Evolutionary conservation across 2,888 invertebrate genomes (phyloP), one percentile per base, ranked within the genome.

Genomic region (Micropterix aruncella): DNA sequence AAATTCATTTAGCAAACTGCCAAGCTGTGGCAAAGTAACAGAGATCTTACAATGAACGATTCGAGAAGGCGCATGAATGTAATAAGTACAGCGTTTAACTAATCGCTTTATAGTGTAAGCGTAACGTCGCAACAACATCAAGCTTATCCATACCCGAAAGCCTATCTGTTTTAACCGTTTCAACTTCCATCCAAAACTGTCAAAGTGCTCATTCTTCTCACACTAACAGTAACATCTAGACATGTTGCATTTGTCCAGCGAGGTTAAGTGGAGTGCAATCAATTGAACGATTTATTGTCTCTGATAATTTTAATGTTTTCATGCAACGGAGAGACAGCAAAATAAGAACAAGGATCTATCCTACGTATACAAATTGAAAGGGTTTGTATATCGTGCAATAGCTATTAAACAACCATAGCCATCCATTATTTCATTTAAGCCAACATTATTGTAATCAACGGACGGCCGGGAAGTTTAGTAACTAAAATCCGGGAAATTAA

Each of bases 1-100:
- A 47, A 45, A 44, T 39, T n/a, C 46, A 48, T 52, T 27, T 27
- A 12, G 7, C 12, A 27, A 27, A 27, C 5, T 27, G 27, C 27
- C 27, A 27, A 27, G 27, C 27, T 27, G 27, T 27, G 27, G 27
- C 27, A 5, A 27, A 27, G 12, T 27, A 27, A 12, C 27, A n/a
- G n/a, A n/a, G n/a, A n/a, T n/a, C n/a, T n/a, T 27, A 27, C 12
- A 12, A 27, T 27, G 27, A 27, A 27, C 27, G 27, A 27, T 27
- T 27, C 12, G 5, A 5, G 12, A 7, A 27, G 27, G 27, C 27
- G 27, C 27, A 27, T 27, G 27, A 27, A 27, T 27, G 5, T 12
- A 27, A 27, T n/a, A n/a, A n/a, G n/a, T n/a, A n/a, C 27, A 27
- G 27, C 27, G 12, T 27, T 27, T 27, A 27, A 27, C 27, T 12